phyloP scores from a whole-genome alignment of 2,797 vertebrate species.

The Erithacus rubecula region DNA sequence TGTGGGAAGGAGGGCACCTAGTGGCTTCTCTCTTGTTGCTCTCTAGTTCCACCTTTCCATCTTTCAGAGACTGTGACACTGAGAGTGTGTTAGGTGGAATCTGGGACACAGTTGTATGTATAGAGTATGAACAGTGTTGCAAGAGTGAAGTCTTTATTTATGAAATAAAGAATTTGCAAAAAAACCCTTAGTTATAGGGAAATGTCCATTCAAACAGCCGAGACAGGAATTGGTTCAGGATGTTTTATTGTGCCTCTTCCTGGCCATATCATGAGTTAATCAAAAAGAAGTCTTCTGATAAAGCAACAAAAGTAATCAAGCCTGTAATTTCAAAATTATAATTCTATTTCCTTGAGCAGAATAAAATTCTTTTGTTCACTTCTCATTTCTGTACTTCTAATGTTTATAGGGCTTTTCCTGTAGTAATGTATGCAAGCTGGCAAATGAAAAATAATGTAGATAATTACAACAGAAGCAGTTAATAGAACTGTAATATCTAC shows the following conservation, averaged over 20 bases:
- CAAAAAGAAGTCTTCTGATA: slow-evolving; percentile 51
- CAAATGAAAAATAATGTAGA: neutral
- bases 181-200: slow-evolving; percentile 39
- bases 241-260: neutral
- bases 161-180: neutral
- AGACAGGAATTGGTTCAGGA: neutral
- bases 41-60: slow-evolving; percentile 6
- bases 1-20: neutral
- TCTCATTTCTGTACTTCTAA: slow-evolving; percentile 53
- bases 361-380: slow-evolving; percentile 58
- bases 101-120: slow-evolving; percentile 13
- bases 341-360: slow-evolving; percentile 50
- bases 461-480: neutral
- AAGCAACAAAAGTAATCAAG: slow-evolving; percentile 65
- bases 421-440: neutral
- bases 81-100: neutral
- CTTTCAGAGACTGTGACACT: slow-evolving; percentile 1
- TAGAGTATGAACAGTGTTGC: neutral
- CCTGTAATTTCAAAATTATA: slow-evolving; percentile 60
- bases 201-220: slow-evolving; percentile 33
- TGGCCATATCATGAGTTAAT: slow-evolving; percentile 38
- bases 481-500: neutral
- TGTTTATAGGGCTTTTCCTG: neutral
- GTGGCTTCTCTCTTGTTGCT: neutral
- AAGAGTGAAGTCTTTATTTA: neutral